phyloP scores from a whole-genome alignment of 2,113 vertebrate genomes.

The Rattus norvegicus region DNA sequence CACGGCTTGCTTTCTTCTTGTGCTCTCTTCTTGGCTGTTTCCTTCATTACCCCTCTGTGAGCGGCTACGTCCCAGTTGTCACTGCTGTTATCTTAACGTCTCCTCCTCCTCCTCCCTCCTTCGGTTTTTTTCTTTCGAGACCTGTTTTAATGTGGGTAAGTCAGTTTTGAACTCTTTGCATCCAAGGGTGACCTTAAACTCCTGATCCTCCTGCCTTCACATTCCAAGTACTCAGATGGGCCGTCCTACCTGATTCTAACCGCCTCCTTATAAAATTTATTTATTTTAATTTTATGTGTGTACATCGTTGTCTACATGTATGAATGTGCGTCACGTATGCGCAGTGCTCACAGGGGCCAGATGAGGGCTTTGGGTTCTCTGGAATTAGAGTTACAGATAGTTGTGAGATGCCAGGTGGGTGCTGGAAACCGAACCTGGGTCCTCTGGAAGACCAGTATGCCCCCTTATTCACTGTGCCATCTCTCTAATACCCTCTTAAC shows the following conservation, averaged over 20 bases:
- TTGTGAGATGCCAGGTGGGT: background rate
- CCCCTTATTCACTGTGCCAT: background rate
- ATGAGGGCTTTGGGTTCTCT: background rate
- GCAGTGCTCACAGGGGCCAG: background rate
- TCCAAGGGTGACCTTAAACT: background rate
- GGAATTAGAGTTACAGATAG: background rate
- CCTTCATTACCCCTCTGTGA: accelerated
- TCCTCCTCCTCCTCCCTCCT: background rate
- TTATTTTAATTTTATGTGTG: background rate
- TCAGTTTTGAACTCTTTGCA: background rate
- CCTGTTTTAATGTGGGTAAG: background rate
- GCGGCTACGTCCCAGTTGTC: background rate
- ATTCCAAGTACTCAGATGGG: background rate
- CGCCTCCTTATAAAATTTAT: background rate
- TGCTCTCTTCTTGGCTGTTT: background rate
- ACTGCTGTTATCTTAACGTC: too few species aligned
- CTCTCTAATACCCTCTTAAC: background rate
- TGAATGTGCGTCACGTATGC: too few species aligned
- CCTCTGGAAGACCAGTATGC: background rate
- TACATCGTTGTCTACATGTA: background rate
- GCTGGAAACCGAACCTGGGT: background rate
- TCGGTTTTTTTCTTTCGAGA: background rate
- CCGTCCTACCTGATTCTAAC: background rate
- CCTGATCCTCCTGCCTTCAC: background rate
- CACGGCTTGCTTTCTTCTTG: accelerated